Conservation (phyloP, 2,113 vertebrate genomes). For the Protomyctophum bolini region DNA sequence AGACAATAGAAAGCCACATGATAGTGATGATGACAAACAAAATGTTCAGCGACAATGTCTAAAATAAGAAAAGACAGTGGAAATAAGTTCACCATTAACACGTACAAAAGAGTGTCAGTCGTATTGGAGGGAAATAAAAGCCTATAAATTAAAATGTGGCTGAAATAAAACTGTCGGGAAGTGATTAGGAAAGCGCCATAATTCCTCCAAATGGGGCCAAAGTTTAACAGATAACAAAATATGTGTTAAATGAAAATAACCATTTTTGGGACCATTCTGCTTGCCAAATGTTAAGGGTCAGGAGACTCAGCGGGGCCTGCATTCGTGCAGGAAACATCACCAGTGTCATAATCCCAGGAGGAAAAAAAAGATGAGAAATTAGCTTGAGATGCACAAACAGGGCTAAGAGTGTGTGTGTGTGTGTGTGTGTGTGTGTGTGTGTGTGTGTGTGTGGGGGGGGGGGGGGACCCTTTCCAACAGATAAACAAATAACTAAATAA, state of each 20-base stretch:
- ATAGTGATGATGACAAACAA: too few species aligned
- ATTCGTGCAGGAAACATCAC: slow-evolving; percentile 63
- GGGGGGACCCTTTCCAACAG: slow-evolving; percentile 65
- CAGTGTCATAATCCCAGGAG: slow-evolving; percentile 47
- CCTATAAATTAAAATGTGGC: slow-evolving; percentile 59
- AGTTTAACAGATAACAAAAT: slow-evolving; percentile 76
- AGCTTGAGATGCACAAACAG: slow-evolving; percentile 73
- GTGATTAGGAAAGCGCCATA: slow-evolving; percentile 69
- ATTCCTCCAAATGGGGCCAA: slow-evolving; percentile 66
- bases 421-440: too few species aligned
- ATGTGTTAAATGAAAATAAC: slow-evolving; percentile 72
- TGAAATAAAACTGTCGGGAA: slow-evolving; percentile 71
- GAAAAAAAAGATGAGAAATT: slow-evolving; percentile 69
- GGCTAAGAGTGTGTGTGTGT: slow-evolving; percentile 38
- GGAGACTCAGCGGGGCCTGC: slow-evolving; percentile 67
- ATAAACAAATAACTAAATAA: slow-evolving; percentile 86
- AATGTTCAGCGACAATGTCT: too few species aligned
- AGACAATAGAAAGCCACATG: too few species aligned
- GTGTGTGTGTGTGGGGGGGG: not conserved
- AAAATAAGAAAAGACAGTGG: too few species aligned
- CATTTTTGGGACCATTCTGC: slow-evolving; percentile 58
- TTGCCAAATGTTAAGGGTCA: slow-evolving; percentile 68
- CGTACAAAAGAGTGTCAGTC: slow-evolving; percentile 1
- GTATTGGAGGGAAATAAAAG: slow-evolving; percentile 58
- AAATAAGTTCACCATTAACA: not conserved